Conservation (phyloP, 2,888 invertebrate genomes). For the Morpho achilles region DNA sequence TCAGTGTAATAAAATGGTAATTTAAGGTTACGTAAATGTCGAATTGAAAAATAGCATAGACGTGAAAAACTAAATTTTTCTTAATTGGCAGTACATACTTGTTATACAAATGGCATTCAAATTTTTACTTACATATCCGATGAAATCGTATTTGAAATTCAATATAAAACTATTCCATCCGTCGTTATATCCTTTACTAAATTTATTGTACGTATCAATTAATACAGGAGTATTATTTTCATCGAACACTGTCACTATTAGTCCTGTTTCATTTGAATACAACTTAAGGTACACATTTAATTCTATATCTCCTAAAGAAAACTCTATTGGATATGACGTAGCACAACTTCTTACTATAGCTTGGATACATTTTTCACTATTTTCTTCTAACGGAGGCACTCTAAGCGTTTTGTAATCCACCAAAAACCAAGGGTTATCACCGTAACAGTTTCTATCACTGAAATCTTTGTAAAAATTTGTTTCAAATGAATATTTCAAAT, state of each 20-base stretch:
- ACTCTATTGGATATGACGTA: slow-evolving; percentile 30
- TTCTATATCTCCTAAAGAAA: slow-evolving; percentile 29
- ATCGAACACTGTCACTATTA: slow-evolving; percentile 32
- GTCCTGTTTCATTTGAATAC: slow-evolving; percentile 27
- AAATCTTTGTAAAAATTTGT: slow-evolving; percentile 1
- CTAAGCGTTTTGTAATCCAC: slow-evolving; percentile 6
- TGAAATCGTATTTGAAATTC: slow-evolving; percentile 20
- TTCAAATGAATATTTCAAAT: background rate
- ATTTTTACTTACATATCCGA: slow-evolving; percentile 36
- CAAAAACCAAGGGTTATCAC: slow-evolving; percentile 7
- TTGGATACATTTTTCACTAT: slow-evolving; percentile 26
- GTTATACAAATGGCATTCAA: too few relatives aligned
- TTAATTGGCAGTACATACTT: too few relatives aligned
- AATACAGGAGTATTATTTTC: slow-evolving; percentile 21
- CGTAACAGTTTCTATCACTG: slow-evolving; percentile 12
- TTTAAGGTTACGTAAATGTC: too few relatives aligned
- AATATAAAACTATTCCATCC: slow-evolving; percentile 34
- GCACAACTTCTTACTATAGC: slow-evolving; percentile 32
- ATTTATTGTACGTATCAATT: slow-evolving; percentile 22
- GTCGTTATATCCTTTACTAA: slow-evolving; percentile 24
- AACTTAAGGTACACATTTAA: slow-evolving; percentile 30
- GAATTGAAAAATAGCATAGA: too few relatives aligned
- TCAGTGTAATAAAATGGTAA: too few relatives aligned
- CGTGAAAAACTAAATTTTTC: too few relatives aligned
- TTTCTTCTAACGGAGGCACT: background rate